Conservation (phyloP, 2,113 vertebrate genomes). For the Oreochromis tanganicae region DNA sequence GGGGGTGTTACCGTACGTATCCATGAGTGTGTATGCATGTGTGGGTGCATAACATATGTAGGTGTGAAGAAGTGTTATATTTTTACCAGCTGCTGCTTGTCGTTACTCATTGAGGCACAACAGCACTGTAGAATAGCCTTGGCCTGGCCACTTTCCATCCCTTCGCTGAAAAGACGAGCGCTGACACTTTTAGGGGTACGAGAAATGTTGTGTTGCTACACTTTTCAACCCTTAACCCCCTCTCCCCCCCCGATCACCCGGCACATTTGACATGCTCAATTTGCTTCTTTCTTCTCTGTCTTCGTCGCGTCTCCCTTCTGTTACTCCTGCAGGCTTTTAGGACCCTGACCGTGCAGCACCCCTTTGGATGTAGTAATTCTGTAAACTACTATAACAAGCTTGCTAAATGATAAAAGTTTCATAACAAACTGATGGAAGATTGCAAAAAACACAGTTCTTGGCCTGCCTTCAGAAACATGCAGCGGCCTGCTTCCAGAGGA, state of each 20-base stretch:
- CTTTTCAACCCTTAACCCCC: constrained; percentile 18
- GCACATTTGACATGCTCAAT: constrained; percentile 15
- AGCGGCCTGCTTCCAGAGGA: not conserved
- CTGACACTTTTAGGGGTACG: constrained; percentile 42
- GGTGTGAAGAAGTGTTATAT: constrained; percentile 63
- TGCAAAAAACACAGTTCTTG: not conserved
- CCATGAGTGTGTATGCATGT: constrained; percentile 17
- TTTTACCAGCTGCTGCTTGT: constrained; percentile 59
- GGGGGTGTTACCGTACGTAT: not conserved
- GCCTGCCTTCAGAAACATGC: not conserved
- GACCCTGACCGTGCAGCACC: not conserved
- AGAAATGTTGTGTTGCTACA: constrained; percentile 26
- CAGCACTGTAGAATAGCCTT: not conserved
- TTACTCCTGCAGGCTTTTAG: not conserved
- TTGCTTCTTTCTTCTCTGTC: constrained; percentile 3
- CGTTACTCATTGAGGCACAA: constrained; percentile 60
- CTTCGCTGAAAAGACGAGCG: not conserved
- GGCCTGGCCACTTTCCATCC: constrained; percentile 10
- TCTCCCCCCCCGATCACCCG: not conserved
- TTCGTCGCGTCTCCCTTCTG: not conserved
- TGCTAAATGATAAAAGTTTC: not conserved
- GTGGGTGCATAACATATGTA: constrained; percentile 40
- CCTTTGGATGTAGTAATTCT: not conserved
- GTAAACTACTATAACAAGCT: not conserved
- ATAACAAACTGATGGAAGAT: not conserved